Base-by-base conservation (phyloP, 2,797 vertebrate species). In the Hydrocynus forskahlii region DNA sequence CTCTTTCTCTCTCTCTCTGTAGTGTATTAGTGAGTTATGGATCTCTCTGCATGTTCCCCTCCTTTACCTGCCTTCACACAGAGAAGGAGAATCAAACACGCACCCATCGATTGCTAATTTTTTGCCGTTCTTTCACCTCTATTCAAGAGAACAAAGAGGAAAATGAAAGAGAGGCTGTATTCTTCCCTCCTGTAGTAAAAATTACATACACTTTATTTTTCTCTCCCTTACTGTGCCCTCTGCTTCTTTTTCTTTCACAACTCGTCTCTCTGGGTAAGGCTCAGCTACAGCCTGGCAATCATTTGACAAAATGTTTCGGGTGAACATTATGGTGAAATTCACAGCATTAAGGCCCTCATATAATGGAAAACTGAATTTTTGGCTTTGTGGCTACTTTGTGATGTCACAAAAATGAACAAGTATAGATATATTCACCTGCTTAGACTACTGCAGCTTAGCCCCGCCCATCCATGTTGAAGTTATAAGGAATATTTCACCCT, bases 71-170 rank as follows among this genome's bases (percentile, higher is more conserved):
- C 71, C 40, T 82, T 84, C 74, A 57, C 57, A 82, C 10, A 59
- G 29, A 71, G 75, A 75, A 16, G 54, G 14, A 3, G 7, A 9
- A 45, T 19, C 14, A 74, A 77, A 84, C 35, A 62, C 55, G 63
- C 52, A 69, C 40, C 35, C 80, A 76, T 86, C 71, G 4, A 86
- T 83, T 81, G 43, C 80, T 63, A 81, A 84, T 80, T 59, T 67
- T 64, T 80, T 59, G 60, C 69, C 55, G 66, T 62, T 81, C 70
- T 45, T 80, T 59, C 43, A 59, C 4, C 57, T 81, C 54, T 84
- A 72, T 19, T 50, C 25, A 76, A 12, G 40, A 74, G 66, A 82
- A 79, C 62, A 81, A 79, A 79, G 63, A 43, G 21, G 40, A n/a
- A 29, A 52, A 76, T 64, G 45, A 38, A 80, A 73, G 62, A 59